Conservation (phyloP, 2,888 invertebrate species). For the Lampropteryx suffumata region DNA sequence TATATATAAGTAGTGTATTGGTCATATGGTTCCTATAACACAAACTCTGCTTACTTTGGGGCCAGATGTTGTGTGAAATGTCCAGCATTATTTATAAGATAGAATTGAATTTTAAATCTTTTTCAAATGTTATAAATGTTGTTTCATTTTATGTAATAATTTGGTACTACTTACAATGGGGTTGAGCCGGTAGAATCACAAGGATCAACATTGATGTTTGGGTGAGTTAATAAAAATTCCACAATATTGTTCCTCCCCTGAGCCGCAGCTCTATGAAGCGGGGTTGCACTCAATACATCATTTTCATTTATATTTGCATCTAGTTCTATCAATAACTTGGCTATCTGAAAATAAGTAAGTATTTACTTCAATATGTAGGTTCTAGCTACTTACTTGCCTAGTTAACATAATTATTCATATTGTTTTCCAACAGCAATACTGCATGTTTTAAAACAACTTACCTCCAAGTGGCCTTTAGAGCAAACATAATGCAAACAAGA, state of each 20-base stretch:
- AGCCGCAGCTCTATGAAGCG: slow-evolving; percentile 91
- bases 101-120: too few species aligned
- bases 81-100: too few species aligned
- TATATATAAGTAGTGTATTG: too few species aligned
- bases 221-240: slow-evolving; percentile 84
- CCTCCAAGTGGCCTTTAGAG: slow-evolving; percentile 91
- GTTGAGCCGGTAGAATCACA: slow-evolving; percentile 89
- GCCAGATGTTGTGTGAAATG: too few species aligned
- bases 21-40: too few species aligned
- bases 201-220: slow-evolving; percentile 80
- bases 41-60: too few species aligned
- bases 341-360: slow-evolving; percentile 79
- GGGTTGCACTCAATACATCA: slow-evolving; percentile 87
- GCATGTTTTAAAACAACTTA: slow-evolving; percentile 49
- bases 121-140: too few species aligned
- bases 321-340: slow-evolving; percentile 84
- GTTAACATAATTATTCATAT: too few species aligned
- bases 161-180: slow-evolving; percentile 83
- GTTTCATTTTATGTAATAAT: too few species aligned
- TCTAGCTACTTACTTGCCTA: background rate
- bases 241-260: slow-evolving; percentile 88
- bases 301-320: slow-evolving; percentile 87
- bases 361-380: background rate
- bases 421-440: too few species aligned
- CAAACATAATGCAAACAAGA: slow-evolving; percentile 93